Conservation (phyloP, 1,140 invertebrate genomes). For the Micrasema longulum region DNA sequence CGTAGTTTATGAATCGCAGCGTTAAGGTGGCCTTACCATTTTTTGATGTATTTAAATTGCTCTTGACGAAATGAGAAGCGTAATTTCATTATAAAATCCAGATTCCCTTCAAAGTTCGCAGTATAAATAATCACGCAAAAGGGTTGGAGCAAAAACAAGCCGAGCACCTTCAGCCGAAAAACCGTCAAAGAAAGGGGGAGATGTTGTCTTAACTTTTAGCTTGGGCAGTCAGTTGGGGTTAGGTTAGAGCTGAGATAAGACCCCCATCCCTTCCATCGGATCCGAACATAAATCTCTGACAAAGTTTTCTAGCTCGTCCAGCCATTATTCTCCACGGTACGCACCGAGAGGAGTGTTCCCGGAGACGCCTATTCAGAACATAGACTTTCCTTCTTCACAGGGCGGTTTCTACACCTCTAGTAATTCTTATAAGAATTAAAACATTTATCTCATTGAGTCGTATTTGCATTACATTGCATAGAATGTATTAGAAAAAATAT, state of each 20-base stretch:
- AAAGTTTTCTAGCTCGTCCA: conserved; percentile 51
- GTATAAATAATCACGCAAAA: conserved; percentile 32
- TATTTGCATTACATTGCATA: too few species aligned
- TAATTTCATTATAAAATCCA: conserved; percentile 34
- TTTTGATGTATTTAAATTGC: too few species aligned
- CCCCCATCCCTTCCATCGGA: conserved; percentile 41
- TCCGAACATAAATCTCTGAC: conserved; percentile 51
- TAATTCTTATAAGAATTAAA: too few species aligned
- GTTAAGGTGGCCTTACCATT: too few species aligned
- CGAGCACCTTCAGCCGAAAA: conserved; percentile 27
- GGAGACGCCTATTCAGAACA: conserved; percentile 27
- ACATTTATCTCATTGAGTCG: too few species aligned
- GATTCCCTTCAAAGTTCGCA: conserved; percentile 7
- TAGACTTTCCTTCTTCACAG: neutral
- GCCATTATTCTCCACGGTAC: conserved; percentile 42
- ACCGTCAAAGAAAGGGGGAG: conserved; percentile 32
- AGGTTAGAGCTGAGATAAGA: conserved; percentile 42
- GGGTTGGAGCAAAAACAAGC: conserved; percentile 29
- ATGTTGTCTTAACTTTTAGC: conserved; percentile 52
- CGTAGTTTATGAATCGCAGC: too few species aligned
- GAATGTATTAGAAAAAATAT: too few species aligned
- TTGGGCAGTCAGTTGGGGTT: conserved; percentile 48
- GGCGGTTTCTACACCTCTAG: too few species aligned
- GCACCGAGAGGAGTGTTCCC: conserved; percentile 3
- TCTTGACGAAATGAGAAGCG: neutral